Percentiles rank a stretch among this genome's conserved stretches.
Evolutionary conservation across 2,113 vertebrate genomes (phyloP).

Genomic region (Odontophorus gujanensis): DNA sequence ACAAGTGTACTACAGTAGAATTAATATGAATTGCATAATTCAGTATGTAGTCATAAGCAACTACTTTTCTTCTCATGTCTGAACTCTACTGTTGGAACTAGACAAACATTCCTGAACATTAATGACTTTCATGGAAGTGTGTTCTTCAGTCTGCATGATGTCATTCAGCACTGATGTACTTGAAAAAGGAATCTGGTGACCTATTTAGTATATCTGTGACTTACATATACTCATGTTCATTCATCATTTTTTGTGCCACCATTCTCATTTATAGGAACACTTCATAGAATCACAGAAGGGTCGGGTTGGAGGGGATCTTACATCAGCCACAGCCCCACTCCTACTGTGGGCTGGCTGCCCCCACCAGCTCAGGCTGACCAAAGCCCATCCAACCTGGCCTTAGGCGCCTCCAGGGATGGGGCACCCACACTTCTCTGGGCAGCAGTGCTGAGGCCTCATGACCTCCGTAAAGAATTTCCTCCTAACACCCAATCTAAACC

Average conservation of each 20-base stretch:
- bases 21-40: background rate
- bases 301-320: no score
- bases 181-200: background rate
- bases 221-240: background rate
- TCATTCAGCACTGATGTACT: background rate
- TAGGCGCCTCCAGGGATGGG: no score
- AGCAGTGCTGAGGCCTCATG: no score
- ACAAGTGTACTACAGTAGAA: background rate
- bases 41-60: background rate
- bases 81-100: background rate
- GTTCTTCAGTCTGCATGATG: background rate
- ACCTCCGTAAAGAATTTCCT: no score
- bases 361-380: no score
- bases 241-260: rapidly evolving
- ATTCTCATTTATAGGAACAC: background rate
- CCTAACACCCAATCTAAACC: no score
- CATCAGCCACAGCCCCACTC: no score
- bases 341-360: no score
- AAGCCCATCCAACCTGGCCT: no score
- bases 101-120: background rate
- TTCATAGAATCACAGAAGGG: background rate
- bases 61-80: background rate
- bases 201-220: background rate
- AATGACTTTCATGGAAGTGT: background rate
- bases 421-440: no score